Base-by-base conservation (phyloP, 2,113 vertebrate genomes). In the Oophaga pumilio region DNA sequence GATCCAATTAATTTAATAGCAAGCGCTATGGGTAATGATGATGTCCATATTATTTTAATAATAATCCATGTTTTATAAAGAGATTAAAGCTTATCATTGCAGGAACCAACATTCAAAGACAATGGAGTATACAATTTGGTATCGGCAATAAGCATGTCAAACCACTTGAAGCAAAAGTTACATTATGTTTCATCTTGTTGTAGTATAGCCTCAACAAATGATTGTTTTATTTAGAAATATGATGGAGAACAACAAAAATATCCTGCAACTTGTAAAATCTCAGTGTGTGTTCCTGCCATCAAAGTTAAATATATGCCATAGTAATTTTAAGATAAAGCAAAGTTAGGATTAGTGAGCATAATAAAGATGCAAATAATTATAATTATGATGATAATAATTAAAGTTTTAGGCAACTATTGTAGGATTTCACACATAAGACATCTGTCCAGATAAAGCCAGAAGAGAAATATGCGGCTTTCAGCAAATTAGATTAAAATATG, bases 261-360 rank as follows among this genome's bases (percentile, higher is more conserved):
- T 84, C 68, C 82, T 13, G 52, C 52, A 49, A 73, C 24, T 56
- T 33, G 66, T 52, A 84, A 57, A 84, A 68, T 68, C 80, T 24
- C 82, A 84, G 82, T 59, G 22, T 84, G 82, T 56, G 52, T 71
- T 49, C 43, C 20, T 56, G n/a, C 26, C 50, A 82, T 66, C 33
- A 82, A 82, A 64, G 59, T 73, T 57, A 52, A 73, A n/a, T 24
- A 68, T 49, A 50, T 52, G 13, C 33, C 80, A 82, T 52, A 52
- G 80, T 68, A 82, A 82, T 82, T 82, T 82, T 52, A 68, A 82
- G 80, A 33, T 82, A 82, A 82, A 82, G 22, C 20, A 66, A 52
- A 82, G 80, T 82, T 82, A 15, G 14, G 80, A 52, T 82, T 82
- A 66, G 56, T 4, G 10, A 52, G 7, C 50, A 66, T 52, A 82